Conservation (phyloP, 2,797 vertebrate genomes). For the Semotilus atromaculatus region DNA sequence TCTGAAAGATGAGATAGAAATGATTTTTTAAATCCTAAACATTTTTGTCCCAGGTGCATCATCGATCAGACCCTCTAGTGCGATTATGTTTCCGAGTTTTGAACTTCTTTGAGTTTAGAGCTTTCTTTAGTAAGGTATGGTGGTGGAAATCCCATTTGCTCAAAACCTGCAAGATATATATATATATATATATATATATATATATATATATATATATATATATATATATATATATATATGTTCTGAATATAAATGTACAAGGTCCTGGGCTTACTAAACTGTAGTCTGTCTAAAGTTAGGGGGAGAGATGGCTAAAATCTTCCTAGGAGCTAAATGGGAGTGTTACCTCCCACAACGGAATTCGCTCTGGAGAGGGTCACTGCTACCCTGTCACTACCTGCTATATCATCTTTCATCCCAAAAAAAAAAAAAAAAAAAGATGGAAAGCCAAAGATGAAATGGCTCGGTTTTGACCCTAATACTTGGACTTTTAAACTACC, state of each 20-base stretch:
- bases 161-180: constrained; percentile 23
- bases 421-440: constrained; percentile 28
- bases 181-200: constrained; percentile 8
- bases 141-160: constrained; percentile 42
- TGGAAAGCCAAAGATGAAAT: constrained; percentile 50
- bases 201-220: constrained; percentile 7
- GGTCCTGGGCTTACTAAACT: constrained; percentile 39
- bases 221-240: not conserved
- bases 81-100: constrained; percentile 48
- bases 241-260: constrained; percentile 27
- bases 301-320: constrained; percentile 42
- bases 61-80: constrained; percentile 49
- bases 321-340: constrained; percentile 44
- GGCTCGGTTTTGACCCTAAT: constrained; percentile 42
- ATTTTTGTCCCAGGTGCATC: constrained; percentile 69
- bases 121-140: not conserved
- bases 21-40: constrained; percentile 69
- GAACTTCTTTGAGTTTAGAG: constrained; percentile 22
- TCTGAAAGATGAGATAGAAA: constrained; percentile 68
- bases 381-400: constrained; percentile 61
- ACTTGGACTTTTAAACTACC: constrained; percentile 45
- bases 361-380: constrained; percentile 59
- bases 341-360: constrained; percentile 47
- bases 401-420: constrained; percentile 58
- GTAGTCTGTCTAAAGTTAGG: constrained; percentile 28